Evolutionary conservation across 2,797 vertebrate genomes (phyloP), one percentile per base, ranked within the genome.

Genomic region (Periophthalmus magnuspinnatus): DNA sequence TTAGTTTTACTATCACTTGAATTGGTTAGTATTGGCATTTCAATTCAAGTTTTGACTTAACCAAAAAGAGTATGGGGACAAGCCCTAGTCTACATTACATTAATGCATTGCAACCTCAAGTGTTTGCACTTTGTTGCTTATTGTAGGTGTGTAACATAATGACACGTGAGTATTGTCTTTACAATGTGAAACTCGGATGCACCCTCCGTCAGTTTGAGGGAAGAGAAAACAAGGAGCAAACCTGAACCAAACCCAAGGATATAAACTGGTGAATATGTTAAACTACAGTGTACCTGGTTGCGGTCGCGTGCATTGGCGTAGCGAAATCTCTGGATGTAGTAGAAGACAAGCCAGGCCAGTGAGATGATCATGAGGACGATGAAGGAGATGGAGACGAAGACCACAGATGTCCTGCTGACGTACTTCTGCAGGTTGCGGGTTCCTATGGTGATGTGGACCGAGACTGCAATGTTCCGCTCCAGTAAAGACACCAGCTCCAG

Each of bases 341-440:
- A 99, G 92, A 99, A 99, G 90, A 99, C 96, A 50, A 99, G 95
- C 98, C 97, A 99, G 0, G 98, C 97, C 68, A 99, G 93, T 0
- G 98, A 99, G 91, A 99, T 98, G 92, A 98, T 99, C 98, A 99
- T 99, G 79, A 99, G 93, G 67, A 99, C 95, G 71, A 99, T 99
- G 93, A 99, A 99, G 91, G 97, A 99, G 93, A 99, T 99, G 89
- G 98, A 99, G 67, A 99, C 97, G 2, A 99, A 99, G 67, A 99
- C 98, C 21, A 99, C 98, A 0, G 98, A 99, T 0, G 97, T 99
- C 65, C 97, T 93, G 93, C 97, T 99, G 88, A 99, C 98, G 0
- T 97, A 99, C 88, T 99, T 99, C 93, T 99, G 98, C 90, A 99
- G 85, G 93, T 99, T 99, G 77, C 97, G 95, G 0, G 97, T 99